These are phyloP conservation scores for Turritopsis rubra DNA, from an alignment of 30 jellyfish, hydroid and myxozoan genomes.

Conservation along the genomic window DNA sequence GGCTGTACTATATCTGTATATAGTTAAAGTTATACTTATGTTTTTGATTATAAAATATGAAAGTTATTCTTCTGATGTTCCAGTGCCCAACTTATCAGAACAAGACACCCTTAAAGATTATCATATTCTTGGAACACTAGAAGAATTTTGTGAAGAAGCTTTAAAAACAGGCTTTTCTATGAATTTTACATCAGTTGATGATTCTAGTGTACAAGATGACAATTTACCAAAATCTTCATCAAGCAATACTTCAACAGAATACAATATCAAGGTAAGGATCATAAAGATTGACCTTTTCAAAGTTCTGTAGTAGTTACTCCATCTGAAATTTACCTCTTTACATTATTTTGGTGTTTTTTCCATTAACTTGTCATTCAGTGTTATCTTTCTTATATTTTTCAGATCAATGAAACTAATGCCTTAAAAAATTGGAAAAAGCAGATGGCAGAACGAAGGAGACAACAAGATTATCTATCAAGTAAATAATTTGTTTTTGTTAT, in stretches of 20 bases:
- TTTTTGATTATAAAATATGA: too few relatives aligned
- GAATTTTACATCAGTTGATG: background rate
- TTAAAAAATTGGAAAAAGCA: conserved; percentile 78
- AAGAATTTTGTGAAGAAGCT: background rate
- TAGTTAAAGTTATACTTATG: too few relatives aligned
- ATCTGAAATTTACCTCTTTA: too few relatives aligned
- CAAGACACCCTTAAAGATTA: conserved; percentile 8
- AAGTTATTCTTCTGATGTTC: too few relatives aligned
- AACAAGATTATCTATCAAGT: conserved; percentile 60
- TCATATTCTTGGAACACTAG: conserved; percentile 26
- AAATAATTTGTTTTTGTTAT: background rate
- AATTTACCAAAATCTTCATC: background rate
- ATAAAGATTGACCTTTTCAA: background rate
- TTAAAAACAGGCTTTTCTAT: background rate
- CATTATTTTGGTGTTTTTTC: too few relatives aligned
- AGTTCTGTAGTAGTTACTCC: too few relatives aligned
- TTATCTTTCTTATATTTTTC: background rate
- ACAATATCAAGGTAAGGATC: background rate
- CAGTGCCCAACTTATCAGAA: background rate
- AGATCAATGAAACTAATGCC: conserved; percentile 72
- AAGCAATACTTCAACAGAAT: background rate
- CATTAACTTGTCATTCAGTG: too few relatives aligned
- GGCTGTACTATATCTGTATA: too few relatives aligned
- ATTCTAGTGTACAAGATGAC: background rate
- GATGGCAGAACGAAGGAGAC: conserved; percentile 55